Percentiles rank a stretch among this genome's conserved stretches.
These are phyloP conservation scores for Falco rusticolus DNA, from an alignment of 2,797 vertebrate genomes.

Conservation along the genomic window DNA sequence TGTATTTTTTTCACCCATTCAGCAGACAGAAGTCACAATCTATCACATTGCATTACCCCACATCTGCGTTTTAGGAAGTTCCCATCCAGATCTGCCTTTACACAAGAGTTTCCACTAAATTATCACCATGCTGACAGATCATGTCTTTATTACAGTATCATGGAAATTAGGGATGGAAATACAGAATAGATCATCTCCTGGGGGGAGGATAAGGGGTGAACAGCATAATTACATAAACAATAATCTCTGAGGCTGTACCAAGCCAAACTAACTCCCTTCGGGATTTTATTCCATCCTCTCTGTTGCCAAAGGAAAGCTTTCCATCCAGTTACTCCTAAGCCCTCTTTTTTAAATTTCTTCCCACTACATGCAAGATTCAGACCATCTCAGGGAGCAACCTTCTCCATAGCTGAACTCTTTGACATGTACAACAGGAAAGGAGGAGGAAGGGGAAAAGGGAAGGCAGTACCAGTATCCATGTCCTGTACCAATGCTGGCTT, in stretches of 20 bases:
- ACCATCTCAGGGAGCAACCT: background rate
- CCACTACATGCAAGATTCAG: background rate
- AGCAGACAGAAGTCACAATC: background rate
- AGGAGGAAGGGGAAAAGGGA: background rate
- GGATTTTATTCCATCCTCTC: background rate
- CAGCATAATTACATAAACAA: background rate
- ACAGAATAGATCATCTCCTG: background rate
- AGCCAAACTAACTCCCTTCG: background rate
- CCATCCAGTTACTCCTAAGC: background rate
- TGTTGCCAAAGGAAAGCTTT: background rate
- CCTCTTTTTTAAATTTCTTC: background rate
- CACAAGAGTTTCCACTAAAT: background rate
- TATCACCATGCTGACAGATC: background rate
- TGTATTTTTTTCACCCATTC: background rate
- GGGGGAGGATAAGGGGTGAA: background rate
- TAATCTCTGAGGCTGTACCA: background rate
- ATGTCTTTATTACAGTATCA: background rate
- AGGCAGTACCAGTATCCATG: background rate
- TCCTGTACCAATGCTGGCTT: background rate
- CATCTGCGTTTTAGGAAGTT: background rate
- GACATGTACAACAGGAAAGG: background rate
- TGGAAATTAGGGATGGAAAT: background rate
- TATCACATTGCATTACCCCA: background rate
- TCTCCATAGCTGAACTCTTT: background rate
- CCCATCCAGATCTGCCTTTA: background rate